Evolutionary conservation across 1,140 invertebrate species (phyloP), one percentile per base, ranked within the genome.

Genomic region (Teleopsis dalmanni): DNA sequence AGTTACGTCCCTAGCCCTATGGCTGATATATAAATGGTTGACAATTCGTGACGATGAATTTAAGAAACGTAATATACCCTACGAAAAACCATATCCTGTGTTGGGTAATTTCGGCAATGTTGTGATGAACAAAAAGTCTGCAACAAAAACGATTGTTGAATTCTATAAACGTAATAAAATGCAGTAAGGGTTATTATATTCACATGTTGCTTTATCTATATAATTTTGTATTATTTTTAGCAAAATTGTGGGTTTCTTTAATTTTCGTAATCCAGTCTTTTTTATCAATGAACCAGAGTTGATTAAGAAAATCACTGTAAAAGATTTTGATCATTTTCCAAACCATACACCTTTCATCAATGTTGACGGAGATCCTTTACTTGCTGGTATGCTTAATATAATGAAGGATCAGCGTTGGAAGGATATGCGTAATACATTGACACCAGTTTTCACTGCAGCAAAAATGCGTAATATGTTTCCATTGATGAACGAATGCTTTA

Each of bases 271-370:
- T 2, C 80, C 80, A 0, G 53, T 71, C 3, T 52, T 82, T 4
- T 43, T 83, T 8, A 50, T 84, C 0, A 73, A 74, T 27, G 81
- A 84, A 60, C 75, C 75, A 1, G 78, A 83, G 18, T 22, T 82
- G 5, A 76, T 84, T 3, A 81, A 77, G 51, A 63, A 70, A 31
- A 71, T 84, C 3, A 69, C 73, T 0, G 70, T 84, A 0, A 83
- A 82, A 57, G 76, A 82, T 48, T 85, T 85, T 50, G 78, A 84
- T 3, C 59, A 78, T 56, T 85, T 84, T 49, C 60, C 73, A 0
- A 75, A 84, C 52, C 77, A 80, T 47, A 60, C 65, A 7, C 50
- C 55, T 2, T 72, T 79, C 31, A 54, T 77, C 5, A 56, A 58
- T 11, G 62, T 66, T 14, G 63, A 76, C 1, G 34, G 55, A 3